Evolutionary conservation across 2,797 vertebrate species (phyloP), one percentile per base, ranked within the genome.

Genomic region (Gallirallus australis): DNA sequence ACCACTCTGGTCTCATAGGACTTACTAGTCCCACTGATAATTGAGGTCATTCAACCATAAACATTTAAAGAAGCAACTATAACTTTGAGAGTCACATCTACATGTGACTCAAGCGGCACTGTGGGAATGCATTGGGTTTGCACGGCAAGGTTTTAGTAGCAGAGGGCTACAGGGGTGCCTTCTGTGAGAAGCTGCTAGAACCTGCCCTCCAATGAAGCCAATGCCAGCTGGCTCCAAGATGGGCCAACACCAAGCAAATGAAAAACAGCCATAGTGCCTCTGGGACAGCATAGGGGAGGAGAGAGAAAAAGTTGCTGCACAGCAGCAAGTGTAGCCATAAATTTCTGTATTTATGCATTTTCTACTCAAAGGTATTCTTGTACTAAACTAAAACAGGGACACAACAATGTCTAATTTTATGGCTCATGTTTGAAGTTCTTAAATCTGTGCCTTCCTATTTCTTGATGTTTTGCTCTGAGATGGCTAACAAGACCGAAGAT

Each of bases 11-110:
- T 48, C 45, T 30, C 71, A 16, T 0, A 24, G 68, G 63, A 90
- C n/a, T 47, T 42, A 35, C 7, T 52, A 77, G 57, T 15, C 27
- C 75, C 71, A 27, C n/a, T 28, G 48, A n/a, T 8, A 27, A 37
- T 0, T 23, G 53, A 73, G 5, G 1, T 35, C 30, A 61, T 33
- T 75, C 40, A 33, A 35, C 23, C n/a, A 39, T 3, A 40, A 79
- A 52, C 0, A 0, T 31, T 45, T 11, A 50, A 21, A 70, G 64
- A 56, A 78, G 16, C 53, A 40, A 20, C 39, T 45, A 7, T 35
- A 53, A 21, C 42, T 35, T 21, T 20, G 31, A 39, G 10, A 68
- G 8, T 25, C 64, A 79, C 21, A 13, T 7, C 56, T 30, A 24
- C 39, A 2, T 31, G 39, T 64, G 28, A 24, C 24, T 2, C 10